Percentiles rank a stretch among this genome's conserved stretches.
Evolutionary conservation across 1,140 invertebrate genomes (phyloP).

Genomic region (Lethocerus indicus): DNA sequence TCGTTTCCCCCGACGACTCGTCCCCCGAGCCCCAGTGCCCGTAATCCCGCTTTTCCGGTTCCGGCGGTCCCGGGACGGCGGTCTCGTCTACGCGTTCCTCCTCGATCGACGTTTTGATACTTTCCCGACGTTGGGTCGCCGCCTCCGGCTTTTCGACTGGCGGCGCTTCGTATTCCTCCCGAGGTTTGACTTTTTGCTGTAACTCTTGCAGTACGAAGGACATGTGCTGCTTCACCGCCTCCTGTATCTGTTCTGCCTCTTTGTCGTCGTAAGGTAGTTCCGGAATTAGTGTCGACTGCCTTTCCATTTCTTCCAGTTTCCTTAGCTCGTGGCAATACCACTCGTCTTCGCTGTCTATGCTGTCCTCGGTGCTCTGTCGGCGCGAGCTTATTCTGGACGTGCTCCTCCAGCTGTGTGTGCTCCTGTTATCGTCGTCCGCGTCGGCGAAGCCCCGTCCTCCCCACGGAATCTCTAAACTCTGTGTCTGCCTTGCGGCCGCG

Average conservation of each 20-base stretch:
- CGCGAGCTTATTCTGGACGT: slow-evolving; percentile 71
- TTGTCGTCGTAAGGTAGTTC: slow-evolving; percentile 28
- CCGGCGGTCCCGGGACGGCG: background rate
- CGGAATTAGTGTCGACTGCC: slow-evolving; percentile 45
- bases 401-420: slow-evolving; percentile 70
- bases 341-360: slow-evolving; percentile 83
- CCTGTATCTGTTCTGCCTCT: slow-evolving; percentile 35
- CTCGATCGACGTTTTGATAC: background rate
- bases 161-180: slow-evolving; percentile 2
- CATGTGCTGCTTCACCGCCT: slow-evolving; percentile 60
- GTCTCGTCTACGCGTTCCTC: slow-evolving; percentile 1
- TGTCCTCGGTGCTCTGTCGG: slow-evolving; percentile 79
- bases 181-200: slow-evolving; percentile 39
- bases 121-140: background rate
- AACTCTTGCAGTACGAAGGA: slow-evolving; percentile 54
- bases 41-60: background rate
- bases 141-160: slow-evolving; percentile 1
- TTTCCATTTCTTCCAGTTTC: slow-evolving; percentile 72
- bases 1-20: slow-evolving; percentile 61
- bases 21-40: slow-evolving; percentile 7
- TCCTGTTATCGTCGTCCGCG: slow-evolving; percentile 58
- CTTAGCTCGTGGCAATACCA: slow-evolving; percentile 80
- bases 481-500: slow-evolving; percentile 48
- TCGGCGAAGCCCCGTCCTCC: slow-evolving; percentile 34
- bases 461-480: slow-evolving; percentile 62